Conservation (phyloP, 2,888 invertebrate genomes). For the Drosophila rubida region DNA sequence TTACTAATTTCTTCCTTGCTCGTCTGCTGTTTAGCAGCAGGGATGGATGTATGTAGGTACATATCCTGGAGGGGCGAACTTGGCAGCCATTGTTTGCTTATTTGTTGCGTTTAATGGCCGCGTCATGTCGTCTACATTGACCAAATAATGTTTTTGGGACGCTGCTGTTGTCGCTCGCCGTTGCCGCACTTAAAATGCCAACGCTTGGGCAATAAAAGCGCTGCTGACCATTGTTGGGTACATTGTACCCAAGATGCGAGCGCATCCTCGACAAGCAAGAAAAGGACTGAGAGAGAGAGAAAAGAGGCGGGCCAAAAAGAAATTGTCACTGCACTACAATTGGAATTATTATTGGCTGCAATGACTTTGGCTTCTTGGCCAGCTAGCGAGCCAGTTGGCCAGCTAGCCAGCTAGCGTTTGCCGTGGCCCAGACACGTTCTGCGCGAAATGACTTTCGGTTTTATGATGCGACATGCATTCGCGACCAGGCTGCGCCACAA, state of each 20-base stretch:
- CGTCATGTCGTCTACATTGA: constrained; percentile 80
- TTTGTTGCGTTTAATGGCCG: constrained; percentile 79
- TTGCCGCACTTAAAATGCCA: constrained; percentile 81
- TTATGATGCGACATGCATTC: constrained; percentile 78
- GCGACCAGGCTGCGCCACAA: constrained; percentile 25
- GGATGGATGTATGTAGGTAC: neutral
- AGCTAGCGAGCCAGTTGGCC: constrained; percentile 16
- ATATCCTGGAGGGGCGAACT: constrained; percentile 4
- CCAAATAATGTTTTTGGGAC: constrained; percentile 72
- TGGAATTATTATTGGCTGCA: constrained; percentile 82
- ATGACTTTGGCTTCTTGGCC: constrained; percentile 78
- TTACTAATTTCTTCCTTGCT: constrained; percentile 56
- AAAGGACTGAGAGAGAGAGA: neutral
- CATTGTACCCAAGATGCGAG: constrained; percentile 70
- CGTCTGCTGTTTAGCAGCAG: constrained; percentile 15
- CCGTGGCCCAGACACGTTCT: constrained; percentile 68
- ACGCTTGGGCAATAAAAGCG: constrained; percentile 79
- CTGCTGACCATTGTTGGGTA: constrained; percentile 78
- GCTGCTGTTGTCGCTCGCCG: constrained; percentile 42
- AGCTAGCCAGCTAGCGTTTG: neutral
- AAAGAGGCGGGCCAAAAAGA: constrained; percentile 22
- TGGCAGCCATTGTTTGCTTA: constrained; percentile 72
- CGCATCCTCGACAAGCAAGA: constrained; percentile 46
- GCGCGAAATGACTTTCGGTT: constrained; percentile 81
- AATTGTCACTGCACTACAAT: constrained; percentile 81